Evolutionary conservation across 1,140 invertebrate species (phyloP).

Genomic region (Galleria mellonella): DNA sequence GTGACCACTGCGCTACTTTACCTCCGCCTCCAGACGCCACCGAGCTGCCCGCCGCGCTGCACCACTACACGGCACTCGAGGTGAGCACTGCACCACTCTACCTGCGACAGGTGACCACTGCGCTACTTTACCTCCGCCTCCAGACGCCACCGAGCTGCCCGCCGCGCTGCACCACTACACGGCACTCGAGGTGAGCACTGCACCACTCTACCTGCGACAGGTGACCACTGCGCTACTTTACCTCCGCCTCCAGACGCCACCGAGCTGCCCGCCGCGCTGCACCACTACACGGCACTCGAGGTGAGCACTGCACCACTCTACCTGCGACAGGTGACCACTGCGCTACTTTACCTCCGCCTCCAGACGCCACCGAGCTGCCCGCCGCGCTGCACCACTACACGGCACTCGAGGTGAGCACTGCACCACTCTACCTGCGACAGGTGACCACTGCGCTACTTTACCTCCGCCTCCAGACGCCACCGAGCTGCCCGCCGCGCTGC

Average conservation of each 20-base stretch:
- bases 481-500: slow-evolving; percentile 76
- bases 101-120: slow-evolving; percentile 68
- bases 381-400: slow-evolving; percentile 75
- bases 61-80: slow-evolving; percentile 62
- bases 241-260: slow-evolving; percentile 72
- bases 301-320: slow-evolving; percentile 75
- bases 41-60: slow-evolving; percentile 76
- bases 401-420: slow-evolving; percentile 56
- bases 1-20: slow-evolving; percentile 67
- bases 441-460: slow-evolving; percentile 66
- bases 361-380: slow-evolving; percentile 60
- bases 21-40: slow-evolving; percentile 72
- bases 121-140: slow-evolving; percentile 77
- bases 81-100: slow-evolving; percentile 75
- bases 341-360: slow-evolving; percentile 77
- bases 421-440: slow-evolving; percentile 78
- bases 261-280: slow-evolving; percentile 76
- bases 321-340: slow-evolving; percentile 68
- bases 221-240: slow-evolving; percentile 66
- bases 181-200: slow-evolving; percentile 56
- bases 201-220: slow-evolving; percentile 78
- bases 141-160: slow-evolving; percentile 60
- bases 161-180: slow-evolving; percentile 75
- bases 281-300: slow-evolving; percentile 62
- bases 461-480: slow-evolving; percentile 72